These are phyloP conservation scores for Limonius californicus DNA, from an alignment of 1,140 invertebrate genomes.

Conservation along the genomic window DNA sequence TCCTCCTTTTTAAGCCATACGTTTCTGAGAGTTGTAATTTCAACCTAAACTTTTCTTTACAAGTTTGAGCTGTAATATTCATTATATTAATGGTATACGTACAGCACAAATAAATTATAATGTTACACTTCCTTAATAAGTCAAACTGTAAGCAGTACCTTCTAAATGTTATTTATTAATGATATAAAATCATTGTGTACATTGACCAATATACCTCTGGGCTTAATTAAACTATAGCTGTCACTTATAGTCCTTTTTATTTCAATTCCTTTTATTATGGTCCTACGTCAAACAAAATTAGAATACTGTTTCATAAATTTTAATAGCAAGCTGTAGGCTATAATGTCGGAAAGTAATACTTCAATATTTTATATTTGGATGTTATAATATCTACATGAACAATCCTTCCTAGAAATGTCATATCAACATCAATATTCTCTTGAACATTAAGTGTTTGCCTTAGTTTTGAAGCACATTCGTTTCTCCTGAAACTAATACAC, in stretches of 20 bases:
- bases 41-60: not conserved
- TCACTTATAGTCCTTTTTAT: not conserved
- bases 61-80: slow-evolving; percentile 7
- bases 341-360: too few relatives aligned
- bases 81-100: slow-evolving; percentile 11
- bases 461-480: too few relatives aligned
- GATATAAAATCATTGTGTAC: slow-evolving; percentile 14
- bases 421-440: too few relatives aligned
- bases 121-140: not conserved
- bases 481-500: too few relatives aligned
- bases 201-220: slow-evolving; percentile 14
- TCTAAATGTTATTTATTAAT: slow-evolving; percentile 15
- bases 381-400: too few relatives aligned
- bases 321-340: too few relatives aligned
- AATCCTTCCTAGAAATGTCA: too few relatives aligned
- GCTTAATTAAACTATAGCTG: slow-evolving; percentile 14
- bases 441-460: too few relatives aligned
- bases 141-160: slow-evolving; percentile 11
- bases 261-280: not conserved
- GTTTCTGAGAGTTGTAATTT: not conserved
- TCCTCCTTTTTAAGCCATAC: slow-evolving; percentile 8
- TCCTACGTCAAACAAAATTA: too few relatives aligned
- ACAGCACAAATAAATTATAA: slow-evolving; percentile 6
- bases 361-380: too few relatives aligned
- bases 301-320: too few relatives aligned